These are phyloP conservation scores for Cariama cristata DNA, from an alignment of 2,113 vertebrate genomes.

Conservation along the genomic window DNA sequence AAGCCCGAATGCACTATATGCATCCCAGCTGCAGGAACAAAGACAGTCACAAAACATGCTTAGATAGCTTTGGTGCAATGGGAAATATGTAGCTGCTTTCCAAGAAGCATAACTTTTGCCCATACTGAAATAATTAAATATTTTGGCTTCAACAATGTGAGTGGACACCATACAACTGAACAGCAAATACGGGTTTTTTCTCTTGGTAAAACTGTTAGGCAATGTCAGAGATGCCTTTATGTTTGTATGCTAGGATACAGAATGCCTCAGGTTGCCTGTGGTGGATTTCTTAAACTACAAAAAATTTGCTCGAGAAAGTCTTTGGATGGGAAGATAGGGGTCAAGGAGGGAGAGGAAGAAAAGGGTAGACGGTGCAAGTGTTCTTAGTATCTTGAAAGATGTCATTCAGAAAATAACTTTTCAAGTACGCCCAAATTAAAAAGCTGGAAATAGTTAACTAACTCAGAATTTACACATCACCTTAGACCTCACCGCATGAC, in stretches of 20 bases:
- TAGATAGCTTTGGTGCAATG: not conserved
- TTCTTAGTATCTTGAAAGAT: not conserved
- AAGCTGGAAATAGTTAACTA: not conserved
- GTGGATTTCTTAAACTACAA: not conserved
- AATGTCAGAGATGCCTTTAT: not conserved
- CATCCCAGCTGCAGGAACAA: not conserved
- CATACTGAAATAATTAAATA: conserved; percentile 25
- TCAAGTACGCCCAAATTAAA: not conserved
- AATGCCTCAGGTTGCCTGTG: not conserved
- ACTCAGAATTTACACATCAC: accelerated
- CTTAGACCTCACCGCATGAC: not conserved
- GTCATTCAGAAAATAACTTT: not conserved
- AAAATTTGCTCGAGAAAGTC: not conserved
- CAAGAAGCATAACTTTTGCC: not conserved
- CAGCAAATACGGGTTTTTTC: not conserved
- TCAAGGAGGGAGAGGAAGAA: not conserved
- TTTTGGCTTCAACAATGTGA: not conserved
- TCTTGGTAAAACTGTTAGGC: not conserved
- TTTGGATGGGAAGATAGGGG: not conserved
- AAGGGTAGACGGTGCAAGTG: not conserved
- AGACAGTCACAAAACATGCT: not conserved
- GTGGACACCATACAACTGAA: not conserved
- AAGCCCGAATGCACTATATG: not conserved
- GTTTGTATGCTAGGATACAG: not conserved
- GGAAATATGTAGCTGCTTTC: not conserved